These are phyloP conservation scores for Brevimyrus niger DNA, from an alignment of 2,113 vertebrate species.

Conservation along the genomic window DNA sequence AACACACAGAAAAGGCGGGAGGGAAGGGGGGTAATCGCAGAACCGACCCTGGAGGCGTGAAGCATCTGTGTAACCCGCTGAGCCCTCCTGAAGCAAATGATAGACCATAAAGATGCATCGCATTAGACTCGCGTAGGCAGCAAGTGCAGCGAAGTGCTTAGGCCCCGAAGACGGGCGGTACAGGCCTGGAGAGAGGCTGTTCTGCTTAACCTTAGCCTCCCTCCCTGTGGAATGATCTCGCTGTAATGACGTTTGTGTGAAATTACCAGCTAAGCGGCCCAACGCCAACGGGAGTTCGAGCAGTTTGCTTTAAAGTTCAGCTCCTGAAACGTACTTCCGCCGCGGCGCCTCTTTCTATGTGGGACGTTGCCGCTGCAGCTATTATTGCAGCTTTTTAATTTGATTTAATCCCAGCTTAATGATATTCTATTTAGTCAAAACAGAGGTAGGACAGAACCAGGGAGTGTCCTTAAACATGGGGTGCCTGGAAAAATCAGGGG, in stretches of 20 bases:
- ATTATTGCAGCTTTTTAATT: background rate
- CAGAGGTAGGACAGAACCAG: background rate
- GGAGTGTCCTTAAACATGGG: background rate
- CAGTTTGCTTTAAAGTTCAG: background rate
- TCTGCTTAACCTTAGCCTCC: background rate
- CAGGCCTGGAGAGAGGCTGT: background rate
- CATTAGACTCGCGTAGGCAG: background rate
- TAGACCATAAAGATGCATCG: background rate
- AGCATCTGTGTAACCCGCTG: background rate
- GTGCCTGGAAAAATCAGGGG: background rate
- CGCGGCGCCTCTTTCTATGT: background rate
- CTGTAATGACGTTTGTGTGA: background rate
- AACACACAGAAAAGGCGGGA: background rate
- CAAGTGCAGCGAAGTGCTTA: background rate
- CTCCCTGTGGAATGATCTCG: background rate
- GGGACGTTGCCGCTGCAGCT: background rate
- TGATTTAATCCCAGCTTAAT: background rate
- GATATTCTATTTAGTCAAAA: background rate
- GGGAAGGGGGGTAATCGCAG: background rate
- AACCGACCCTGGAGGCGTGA: background rate
- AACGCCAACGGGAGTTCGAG: background rate
- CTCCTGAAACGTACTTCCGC: background rate
- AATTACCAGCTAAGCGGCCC: background rate
- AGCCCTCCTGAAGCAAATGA: background rate
- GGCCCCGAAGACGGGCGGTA: background rate